Evolutionary conservation across 2,888 invertebrate species (phyloP), one percentile per base, ranked within the genome.

Genomic region (Caenorhabditis uteleia): DNA sequence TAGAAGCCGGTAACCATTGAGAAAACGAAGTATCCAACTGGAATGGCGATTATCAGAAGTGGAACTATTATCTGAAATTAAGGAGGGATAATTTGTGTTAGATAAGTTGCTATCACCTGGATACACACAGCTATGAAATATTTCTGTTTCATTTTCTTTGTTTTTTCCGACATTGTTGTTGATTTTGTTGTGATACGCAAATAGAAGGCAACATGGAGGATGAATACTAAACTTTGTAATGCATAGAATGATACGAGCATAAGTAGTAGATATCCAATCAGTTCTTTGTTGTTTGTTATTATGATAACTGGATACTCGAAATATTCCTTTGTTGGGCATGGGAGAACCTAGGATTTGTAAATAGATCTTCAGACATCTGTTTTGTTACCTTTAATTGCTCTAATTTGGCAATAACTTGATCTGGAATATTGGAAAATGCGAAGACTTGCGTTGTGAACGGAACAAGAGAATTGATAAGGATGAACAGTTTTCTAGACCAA

Each of bases 91-190:
- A 36, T 6, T 18, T 38, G 14, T n/a, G 5, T 3, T 12, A 8
- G 18, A 29, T 21, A n/a, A n/a, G n/a, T n/a, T n/a, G n/a, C n/a
- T n/a, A n/a, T 1, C 10, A 57, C 57, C 21, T 57, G 57, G 23
- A 59, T 43, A 16, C 59, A 59, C 25, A 59, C 59, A 7, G 59
- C 51, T 4, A 48, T 12, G 26, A 59, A 59, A 36, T 59, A 59
- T 27, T 53, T 59, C n/a, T 36, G 26, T 36, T 59, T 51, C 42
- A 59, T 16, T n/a, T 33, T 42, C 20, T 53, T 59, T 4, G 59
- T 59, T 18, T 47, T 53, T 5, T 42, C 53, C 2, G 59, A 59
- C 3, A 59, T 26, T 27, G 50, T 40, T 29, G 36, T 53, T 6
- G 51, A 26, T 16, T 53, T 53, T 43, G 59, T 48, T 3, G 59